phyloP scores from a whole-genome alignment of 2,888 invertebrate genomes.

The Meganola albula region DNA sequence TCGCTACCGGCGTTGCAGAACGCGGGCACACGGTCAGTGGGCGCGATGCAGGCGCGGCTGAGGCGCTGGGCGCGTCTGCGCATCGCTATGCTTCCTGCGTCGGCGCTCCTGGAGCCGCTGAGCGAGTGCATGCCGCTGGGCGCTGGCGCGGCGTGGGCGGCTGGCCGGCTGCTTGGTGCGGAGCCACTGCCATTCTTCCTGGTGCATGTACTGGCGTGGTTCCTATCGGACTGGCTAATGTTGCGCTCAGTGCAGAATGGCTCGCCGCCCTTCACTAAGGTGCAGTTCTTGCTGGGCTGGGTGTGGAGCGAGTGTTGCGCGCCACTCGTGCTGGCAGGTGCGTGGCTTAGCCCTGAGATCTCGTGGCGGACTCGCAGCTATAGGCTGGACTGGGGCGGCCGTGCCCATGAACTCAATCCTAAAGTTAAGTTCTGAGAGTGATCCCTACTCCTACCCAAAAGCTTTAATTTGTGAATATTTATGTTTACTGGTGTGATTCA shows the following conservation, averaged over 20 bases:
- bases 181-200: constrained; percentile 94
- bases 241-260: constrained; percentile 94
- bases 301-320: constrained; percentile 94
- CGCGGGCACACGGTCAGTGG: constrained; percentile 91
- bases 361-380: constrained; percentile 96
- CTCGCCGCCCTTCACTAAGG: constrained; percentile 94
- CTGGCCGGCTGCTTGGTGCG: constrained; percentile 88
- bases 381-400: constrained; percentile 96
- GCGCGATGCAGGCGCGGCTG: constrained; percentile 89
- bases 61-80: constrained; percentile 96
- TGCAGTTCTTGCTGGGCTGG: constrained; percentile 97
- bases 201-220: constrained; percentile 96
- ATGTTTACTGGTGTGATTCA: constrained; percentile 30
- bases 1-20: constrained; percentile 98
- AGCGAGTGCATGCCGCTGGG: constrained; percentile 97
- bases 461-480: constrained; percentile 65
- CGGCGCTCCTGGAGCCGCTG: constrained; percentile 94
- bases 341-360: constrained; percentile 92
- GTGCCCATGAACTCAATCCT: constrained; percentile 91
- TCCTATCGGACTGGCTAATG: constrained; percentile 96
- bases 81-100: constrained; percentile 95
- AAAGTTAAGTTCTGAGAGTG: constrained; percentile 80
- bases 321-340: constrained; percentile 91
- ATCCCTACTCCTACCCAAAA: constrained; percentile 42
- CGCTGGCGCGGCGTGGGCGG: constrained; percentile 93